Base-by-base conservation (phyloP, 2,797 vertebrate genomes). In the Chelon auratus region DNA sequence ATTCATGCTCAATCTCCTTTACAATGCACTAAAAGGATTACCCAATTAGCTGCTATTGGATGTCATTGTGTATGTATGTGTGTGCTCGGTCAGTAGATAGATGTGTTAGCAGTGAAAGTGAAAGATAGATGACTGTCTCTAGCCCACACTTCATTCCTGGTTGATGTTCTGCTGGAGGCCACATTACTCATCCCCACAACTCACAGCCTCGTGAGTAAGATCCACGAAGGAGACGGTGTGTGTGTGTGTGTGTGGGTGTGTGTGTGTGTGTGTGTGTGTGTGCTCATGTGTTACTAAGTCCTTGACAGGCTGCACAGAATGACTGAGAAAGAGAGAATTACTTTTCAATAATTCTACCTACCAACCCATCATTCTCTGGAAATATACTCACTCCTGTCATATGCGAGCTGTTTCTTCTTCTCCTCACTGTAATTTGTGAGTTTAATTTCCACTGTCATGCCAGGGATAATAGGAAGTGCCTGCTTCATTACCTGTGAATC, bases 21-120 rank as follows among this genome's bases (percentile, higher is more conserved):
- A 92, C 90, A 93, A 94, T 92, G 86, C 81, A 85, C 90, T 92
- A 93, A 93, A 92, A 90, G 89, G 92, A 93, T 93, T 93, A 93
- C 82, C 85, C 87, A 93, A 93, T 92, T 93, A 93, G 90, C 85
- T 86, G 65, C 87, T 85, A 89, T 88, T 92, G 88, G 87, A 81
- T 82, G 86, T 78, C 75, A 69, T 72, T 77, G 84, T 88, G 78
- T 55, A 61, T 36, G 62, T 36, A 55, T 50, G 61, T 36, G 45
- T 64, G 17, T 71, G 81, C n/a, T 30, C 65, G 81, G 81, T 74
- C 67, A 85, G 78, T 78, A 68, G 76, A 82, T 70, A 61, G 80
- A 84, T 71, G 74, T 64, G 78, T 84, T 83, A 79, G 69, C 72
- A 52, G 80, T 80, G 83, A 86, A 82, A 82, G 85, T 83, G 66